Evolutionary conservation across 2,888 invertebrate genomes (phyloP).

Genomic region (Myathropa florea): DNA sequence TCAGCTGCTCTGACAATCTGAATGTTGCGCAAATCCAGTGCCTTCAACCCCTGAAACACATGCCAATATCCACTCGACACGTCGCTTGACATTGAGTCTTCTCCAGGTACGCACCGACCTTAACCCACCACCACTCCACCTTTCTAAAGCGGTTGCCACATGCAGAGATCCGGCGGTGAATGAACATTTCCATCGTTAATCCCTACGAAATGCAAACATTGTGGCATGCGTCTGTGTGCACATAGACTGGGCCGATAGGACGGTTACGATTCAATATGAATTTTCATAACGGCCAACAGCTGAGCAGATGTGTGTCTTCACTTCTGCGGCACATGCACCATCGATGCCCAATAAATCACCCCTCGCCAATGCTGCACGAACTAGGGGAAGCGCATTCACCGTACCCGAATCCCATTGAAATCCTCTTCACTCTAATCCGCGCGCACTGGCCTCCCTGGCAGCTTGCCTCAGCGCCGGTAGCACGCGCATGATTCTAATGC

Average conservation of each 20-base stretch:
- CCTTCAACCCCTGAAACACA: neutral
- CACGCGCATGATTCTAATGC: slow-evolving; percentile 55
- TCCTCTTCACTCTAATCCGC: slow-evolving; percentile 9
- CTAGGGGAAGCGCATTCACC: neutral
- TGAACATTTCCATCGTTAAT: slow-evolving; percentile 40
- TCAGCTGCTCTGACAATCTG: neutral
- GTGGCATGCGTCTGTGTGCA: neutral
- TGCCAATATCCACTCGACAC: slow-evolving; percentile 4
- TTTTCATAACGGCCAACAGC: slow-evolving; percentile 64
- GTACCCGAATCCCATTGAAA: slow-evolving; percentile 14
- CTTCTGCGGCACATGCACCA: slow-evolving; percentile 32
- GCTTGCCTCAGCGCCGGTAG: slow-evolving; percentile 30
- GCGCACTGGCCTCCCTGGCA: slow-evolving; percentile 20
- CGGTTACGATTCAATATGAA: slow-evolving; percentile 21
- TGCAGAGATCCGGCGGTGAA: neutral
- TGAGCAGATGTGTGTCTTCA: slow-evolving; percentile 60
- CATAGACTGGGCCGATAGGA: neutral
- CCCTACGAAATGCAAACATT: slow-evolving; percentile 38
- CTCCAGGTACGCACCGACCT: neutral
- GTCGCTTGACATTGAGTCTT: neutral
- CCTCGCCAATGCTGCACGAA: slow-evolving; percentile 23
- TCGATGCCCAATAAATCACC: slow-evolving; percentile 59
- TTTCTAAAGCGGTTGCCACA: slow-evolving; percentile 16
- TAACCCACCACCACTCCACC: neutral
- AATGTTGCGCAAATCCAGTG: slow-evolving; percentile 10